Evolutionary conservation across 1,140 invertebrate species (phyloP).

Genomic region (Bombus waltoni): DNA sequence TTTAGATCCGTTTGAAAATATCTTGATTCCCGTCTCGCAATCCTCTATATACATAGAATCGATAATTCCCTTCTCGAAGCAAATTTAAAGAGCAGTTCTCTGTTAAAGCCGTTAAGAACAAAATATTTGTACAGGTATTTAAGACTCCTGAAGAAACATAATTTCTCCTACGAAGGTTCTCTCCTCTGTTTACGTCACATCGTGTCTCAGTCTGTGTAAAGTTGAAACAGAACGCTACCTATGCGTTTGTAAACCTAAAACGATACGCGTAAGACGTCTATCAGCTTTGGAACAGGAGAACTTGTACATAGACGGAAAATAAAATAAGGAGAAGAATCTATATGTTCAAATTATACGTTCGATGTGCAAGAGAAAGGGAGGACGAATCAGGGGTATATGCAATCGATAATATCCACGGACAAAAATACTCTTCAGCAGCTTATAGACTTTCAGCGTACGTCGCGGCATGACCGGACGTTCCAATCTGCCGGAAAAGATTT

Average conservation of each 20-base stretch:
- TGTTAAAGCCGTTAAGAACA: background rate
- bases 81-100: background rate
- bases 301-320: background rate
- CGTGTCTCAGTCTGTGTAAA: no score
- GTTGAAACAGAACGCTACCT: no score
- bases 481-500: conserved; percentile 41
- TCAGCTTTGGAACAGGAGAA: background rate
- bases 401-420: conserved; percentile 74
- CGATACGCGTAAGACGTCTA: background rate
- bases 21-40: background rate
- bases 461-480: conserved; percentile 37
- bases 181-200: no score
- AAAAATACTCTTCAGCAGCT: conserved; percentile 70
- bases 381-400: conserved; percentile 59
- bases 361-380: conserved; percentile 32
- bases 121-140: background rate
- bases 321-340: conserved; percentile 24
- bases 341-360: background rate
- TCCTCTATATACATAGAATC: background rate
- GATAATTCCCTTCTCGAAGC: background rate
- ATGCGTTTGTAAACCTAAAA: background rate
- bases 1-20: conserved; percentile 15
- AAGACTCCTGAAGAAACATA: background rate
- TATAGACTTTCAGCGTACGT: conserved; percentile 59
- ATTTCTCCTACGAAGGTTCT: background rate